These are phyloP conservation scores for Tamias sibiricus DNA, from an alignment of 2,113 vertebrate genomes.

Conservation along the genomic window DNA sequence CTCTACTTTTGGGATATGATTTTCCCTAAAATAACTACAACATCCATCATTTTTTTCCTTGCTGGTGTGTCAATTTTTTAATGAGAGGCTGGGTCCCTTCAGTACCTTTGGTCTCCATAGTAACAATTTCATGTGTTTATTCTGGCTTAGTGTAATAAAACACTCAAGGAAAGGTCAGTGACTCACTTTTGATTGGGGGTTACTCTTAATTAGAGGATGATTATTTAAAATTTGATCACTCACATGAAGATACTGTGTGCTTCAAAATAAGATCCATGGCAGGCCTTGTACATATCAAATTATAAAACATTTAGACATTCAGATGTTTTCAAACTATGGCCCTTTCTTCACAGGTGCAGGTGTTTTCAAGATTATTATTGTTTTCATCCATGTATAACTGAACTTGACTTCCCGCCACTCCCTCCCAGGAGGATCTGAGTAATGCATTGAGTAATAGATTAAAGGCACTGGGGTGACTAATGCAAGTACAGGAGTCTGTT, in stretches of 20 bases:
- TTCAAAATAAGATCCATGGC: constrained; percentile 49
- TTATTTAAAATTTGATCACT: constrained; percentile 72
- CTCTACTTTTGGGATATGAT: constrained; percentile 55
- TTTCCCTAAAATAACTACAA: constrained; percentile 76
- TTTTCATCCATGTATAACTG: constrained; percentile 85
- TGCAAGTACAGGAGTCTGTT: constrained; percentile 75
- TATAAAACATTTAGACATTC: constrained; percentile 72
- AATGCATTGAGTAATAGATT: constrained; percentile 85
- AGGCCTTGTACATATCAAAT: constrained; percentile 75
- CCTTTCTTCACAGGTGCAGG: constrained; percentile 85
- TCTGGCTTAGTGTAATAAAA: constrained; percentile 70
- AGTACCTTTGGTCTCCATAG: constrained; percentile 71
- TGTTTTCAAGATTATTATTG: constrained; percentile 84
- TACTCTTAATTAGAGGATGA: constrained; percentile 77
- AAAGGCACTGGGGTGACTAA: constrained; percentile 80
- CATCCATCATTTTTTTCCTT: constrained; percentile 69
- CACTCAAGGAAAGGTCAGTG: constrained; percentile 69
- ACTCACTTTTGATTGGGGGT: constrained; percentile 80
- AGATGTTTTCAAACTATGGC: constrained; percentile 76
- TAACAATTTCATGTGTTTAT: constrained; percentile 69
- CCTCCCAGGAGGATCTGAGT: constrained; percentile 83
- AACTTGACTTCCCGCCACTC: constrained; percentile 84
- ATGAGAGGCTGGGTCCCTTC: constrained; percentile 59
- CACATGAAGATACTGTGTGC: constrained; percentile 58
- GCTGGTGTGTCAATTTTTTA: constrained; percentile 79